These are phyloP conservation scores for Epizoanthus ramosus DNA, from an alignment of 92 coral and sea anemone genomes.

Conservation along the genomic window DNA sequence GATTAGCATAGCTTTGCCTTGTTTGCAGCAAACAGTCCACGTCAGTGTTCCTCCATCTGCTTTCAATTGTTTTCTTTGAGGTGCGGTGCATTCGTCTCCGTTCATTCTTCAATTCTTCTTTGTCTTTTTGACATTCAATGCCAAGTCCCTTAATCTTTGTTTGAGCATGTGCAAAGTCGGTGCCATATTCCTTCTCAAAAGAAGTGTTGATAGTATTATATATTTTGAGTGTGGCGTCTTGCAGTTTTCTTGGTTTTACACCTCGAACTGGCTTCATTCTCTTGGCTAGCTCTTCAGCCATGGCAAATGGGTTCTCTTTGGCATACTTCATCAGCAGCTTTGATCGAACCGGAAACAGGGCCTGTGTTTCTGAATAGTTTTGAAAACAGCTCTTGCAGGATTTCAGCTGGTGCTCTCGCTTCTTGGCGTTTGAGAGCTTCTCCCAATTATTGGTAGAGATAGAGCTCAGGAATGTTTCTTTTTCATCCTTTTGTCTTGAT, in stretches of 20 bases:
- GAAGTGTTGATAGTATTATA: conserved; percentile 24
- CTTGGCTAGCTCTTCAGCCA: conserved; percentile 23
- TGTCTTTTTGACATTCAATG: background rate
- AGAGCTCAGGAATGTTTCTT: background rate
- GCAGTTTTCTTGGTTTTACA: conserved; percentile 9
- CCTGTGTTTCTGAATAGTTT: conserved; percentile 16
- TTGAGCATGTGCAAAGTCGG: conserved; percentile 29
- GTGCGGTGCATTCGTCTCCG: background rate
- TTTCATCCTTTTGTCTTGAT: background rate
- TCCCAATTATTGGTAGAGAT: background rate
- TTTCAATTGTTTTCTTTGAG: conserved; percentile 6
- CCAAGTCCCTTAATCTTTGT: conserved; percentile 18
- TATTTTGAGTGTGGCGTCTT: conserved; percentile 12
- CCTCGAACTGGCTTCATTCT: conserved; percentile 1
- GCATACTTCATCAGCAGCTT: background rate
- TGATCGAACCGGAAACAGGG: conserved; percentile 25
- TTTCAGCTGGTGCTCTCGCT: conserved; percentile 23
- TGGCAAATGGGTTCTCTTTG: conserved; percentile 14
- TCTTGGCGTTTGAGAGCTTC: background rate
- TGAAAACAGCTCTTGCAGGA: conserved; percentile 16
- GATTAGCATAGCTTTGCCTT: conserved; percentile 14
- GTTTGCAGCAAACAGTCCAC: conserved; percentile 18
- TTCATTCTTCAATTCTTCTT: conserved; percentile 2
- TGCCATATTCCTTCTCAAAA: conserved; percentile 14
- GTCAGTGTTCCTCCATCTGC: background rate